Conservation (phyloP, 1,140 invertebrate species). For the Apis florea region DNA sequence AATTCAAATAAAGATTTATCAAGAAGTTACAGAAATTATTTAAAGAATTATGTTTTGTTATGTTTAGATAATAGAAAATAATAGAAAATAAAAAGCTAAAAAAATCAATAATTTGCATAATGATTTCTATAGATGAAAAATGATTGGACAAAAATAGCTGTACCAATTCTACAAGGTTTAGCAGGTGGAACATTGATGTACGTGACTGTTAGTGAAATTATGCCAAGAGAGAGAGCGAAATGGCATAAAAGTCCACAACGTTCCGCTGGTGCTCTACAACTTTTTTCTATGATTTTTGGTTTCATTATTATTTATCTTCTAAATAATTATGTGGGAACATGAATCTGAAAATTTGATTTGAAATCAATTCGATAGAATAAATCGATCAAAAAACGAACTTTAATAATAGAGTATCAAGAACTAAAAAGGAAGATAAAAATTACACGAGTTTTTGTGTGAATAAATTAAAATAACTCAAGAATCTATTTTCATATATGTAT, state of each 20-base stretch:
- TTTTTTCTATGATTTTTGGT: constrained; percentile 81
- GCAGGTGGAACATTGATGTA: constrained; percentile 96
- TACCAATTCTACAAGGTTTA: constrained; percentile 82
- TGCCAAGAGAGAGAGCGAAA: constrained; percentile 88
- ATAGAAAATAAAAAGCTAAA: not conserved
- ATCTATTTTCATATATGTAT: constrained; percentile 1
- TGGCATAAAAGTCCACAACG: constrained; percentile 82
- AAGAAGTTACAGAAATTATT: not conserved
- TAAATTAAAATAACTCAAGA: constrained; percentile 6
- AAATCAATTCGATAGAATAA: not conserved
- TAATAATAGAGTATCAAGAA: not conserved
- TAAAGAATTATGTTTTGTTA: not conserved
- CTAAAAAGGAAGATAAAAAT: not conserved
- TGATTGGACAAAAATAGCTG: constrained; percentile 45
- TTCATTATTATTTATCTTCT: constrained; percentile 83
- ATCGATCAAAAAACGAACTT: not conserved
- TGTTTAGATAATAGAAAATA: not conserved
- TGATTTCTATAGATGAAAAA: constrained; percentile 44
- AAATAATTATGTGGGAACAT: constrained; percentile 78
- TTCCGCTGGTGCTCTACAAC: constrained; percentile 83
- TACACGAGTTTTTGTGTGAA: not conserved
- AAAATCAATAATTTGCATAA: not conserved
- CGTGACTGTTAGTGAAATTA: constrained; percentile 95
- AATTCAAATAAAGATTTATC: not conserved
- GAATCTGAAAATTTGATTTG: not conserved